Evolutionary conservation across 2,888 invertebrate species (phyloP).

Genomic region (Himalopsyche japonica): DNA sequence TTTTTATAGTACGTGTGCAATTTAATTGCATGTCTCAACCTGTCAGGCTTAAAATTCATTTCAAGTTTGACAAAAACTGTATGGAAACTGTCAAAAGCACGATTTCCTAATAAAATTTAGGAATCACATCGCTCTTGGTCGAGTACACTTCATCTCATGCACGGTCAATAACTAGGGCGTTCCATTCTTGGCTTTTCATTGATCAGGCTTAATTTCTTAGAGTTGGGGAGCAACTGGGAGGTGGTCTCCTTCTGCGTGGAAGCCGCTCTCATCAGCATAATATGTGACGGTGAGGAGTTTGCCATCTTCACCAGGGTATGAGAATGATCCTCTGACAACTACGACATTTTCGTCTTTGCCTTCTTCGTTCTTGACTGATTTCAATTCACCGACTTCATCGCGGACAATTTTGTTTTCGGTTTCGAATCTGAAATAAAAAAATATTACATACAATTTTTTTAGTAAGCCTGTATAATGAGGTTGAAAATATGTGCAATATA

Average conservation of each 20-base stretch:
- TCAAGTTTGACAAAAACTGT: no score
- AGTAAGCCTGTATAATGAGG: no score
- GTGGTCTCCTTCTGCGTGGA: constrained; percentile 58
- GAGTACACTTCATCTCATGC: constrained; percentile 26
- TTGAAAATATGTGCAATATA: no score
- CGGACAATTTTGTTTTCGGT: constrained; percentile 61
- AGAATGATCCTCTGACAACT: constrained; percentile 56
- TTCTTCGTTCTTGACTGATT: constrained; percentile 55
- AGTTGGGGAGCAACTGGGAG: constrained; percentile 61
- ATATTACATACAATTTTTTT: no score
- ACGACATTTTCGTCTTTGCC: constrained; percentile 56
- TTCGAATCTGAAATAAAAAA: constrained; percentile 50
- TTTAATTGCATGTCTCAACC: no score
- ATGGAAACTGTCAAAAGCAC: background rate
- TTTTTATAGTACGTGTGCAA: no score
- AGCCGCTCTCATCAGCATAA: constrained; percentile 69
- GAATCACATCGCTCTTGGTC: background rate
- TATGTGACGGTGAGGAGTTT: constrained; percentile 63
- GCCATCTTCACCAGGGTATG: constrained; percentile 69
- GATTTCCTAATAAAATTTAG: constrained; percentile 13
- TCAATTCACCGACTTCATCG: constrained; percentile 55
- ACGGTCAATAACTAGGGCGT: background rate
- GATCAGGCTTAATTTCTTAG: constrained; percentile 50
- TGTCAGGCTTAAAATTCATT: no score
- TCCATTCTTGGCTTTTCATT: background rate